These are phyloP conservation scores for Lophotis ruficrista DNA, from an alignment of 2,113 vertebrate genomes.

Conservation along the genomic window DNA sequence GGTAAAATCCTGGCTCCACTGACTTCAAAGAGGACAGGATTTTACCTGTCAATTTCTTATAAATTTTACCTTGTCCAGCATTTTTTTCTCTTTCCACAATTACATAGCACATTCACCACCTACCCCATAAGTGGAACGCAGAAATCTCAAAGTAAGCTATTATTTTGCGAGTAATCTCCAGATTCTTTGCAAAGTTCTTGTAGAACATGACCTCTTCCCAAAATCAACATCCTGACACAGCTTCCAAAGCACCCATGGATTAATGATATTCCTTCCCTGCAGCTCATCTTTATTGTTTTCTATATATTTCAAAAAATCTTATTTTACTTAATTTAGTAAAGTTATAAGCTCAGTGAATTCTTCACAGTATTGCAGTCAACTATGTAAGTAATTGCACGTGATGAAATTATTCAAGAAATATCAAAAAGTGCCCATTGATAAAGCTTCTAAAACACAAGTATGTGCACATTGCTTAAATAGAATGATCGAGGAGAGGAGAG, in stretches of 20 bases:
- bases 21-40: background rate
- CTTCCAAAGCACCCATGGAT: background rate
- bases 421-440: no score
- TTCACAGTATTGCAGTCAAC: background rate
- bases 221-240: background rate
- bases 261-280: background rate
- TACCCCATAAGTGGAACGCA: background rate
- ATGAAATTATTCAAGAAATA: no score
- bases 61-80: background rate
- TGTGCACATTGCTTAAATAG: no score
- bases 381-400: background rate
- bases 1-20: background rate
- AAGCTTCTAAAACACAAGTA: no score
- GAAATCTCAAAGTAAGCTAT: background rate
- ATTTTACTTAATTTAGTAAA: background rate
- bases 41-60: background rate
- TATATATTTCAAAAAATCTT: background rate
- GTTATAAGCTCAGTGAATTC: background rate
- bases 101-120: background rate
- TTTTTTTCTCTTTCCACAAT: background rate
- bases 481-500: no score
- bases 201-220: background rate
- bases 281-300: background rate
- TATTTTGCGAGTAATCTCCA: background rate
- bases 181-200: background rate